Conservation (phyloP, 2,888 invertebrate species). For the Uloborus plumipes region DNA sequence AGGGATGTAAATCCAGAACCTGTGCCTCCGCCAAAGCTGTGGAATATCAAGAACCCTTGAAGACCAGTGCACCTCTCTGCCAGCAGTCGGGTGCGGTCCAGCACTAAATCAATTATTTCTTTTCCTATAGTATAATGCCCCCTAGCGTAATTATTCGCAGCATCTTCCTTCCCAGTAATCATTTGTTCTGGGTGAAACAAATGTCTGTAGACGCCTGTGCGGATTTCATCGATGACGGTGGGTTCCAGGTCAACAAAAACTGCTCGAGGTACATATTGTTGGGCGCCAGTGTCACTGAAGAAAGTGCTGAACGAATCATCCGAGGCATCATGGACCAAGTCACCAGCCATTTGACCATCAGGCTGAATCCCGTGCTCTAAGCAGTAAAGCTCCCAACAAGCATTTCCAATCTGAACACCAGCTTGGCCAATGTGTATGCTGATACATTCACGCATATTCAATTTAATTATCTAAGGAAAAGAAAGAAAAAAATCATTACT, state of each 20-base stretch:
- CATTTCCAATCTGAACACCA: slow-evolving; percentile 74
- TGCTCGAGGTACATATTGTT: slow-evolving; percentile 53
- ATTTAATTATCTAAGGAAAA: background rate
- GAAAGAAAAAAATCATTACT: background rate
- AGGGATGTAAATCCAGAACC: slow-evolving; percentile 75
- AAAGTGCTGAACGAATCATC: slow-evolving; percentile 60
- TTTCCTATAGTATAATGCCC: slow-evolving; percentile 96
- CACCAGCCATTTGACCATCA: slow-evolving; percentile 75
- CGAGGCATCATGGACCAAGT: slow-evolving; percentile 25
- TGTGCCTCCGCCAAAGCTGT: slow-evolving; percentile 80
- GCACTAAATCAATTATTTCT: slow-evolving; percentile 81
- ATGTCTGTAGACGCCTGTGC: slow-evolving; percentile 81
- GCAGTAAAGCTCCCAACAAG: slow-evolving; percentile 70
- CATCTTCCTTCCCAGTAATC: slow-evolving; percentile 96
- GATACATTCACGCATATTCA: slow-evolving; percentile 72
- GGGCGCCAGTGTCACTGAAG: slow-evolving; percentile 58
- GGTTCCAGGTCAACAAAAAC: slow-evolving; percentile 58
- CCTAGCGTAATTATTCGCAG: slow-evolving; percentile 97
- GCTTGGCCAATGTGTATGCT: slow-evolving; percentile 74
- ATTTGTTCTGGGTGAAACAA: slow-evolving; percentile 98
- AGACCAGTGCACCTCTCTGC: slow-evolving; percentile 74
- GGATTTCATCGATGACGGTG: slow-evolving; percentile 68
- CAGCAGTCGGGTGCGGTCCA: slow-evolving; percentile 76
- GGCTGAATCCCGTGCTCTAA: slow-evolving; percentile 75
- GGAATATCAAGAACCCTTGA: slow-evolving; percentile 87